Evolutionary conservation across 2,888 invertebrate genomes (phyloP).

Genomic region (Dioctria rufipes): DNA sequence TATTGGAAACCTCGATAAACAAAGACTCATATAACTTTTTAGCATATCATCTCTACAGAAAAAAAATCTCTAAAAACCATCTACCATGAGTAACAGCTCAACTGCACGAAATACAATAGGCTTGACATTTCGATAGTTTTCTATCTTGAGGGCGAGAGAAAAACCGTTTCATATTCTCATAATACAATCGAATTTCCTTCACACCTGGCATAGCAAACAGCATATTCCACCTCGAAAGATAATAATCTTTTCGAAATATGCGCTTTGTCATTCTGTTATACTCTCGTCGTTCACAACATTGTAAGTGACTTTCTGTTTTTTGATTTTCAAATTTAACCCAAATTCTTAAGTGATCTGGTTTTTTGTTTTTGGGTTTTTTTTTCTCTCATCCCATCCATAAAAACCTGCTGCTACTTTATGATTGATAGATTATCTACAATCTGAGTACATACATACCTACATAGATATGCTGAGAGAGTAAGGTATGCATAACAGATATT

Average conservation of each 20-base stretch:
- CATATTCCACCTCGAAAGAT: conserved; percentile 11
- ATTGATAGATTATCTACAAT: conserved; percentile 10
- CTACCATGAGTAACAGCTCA: not conserved
- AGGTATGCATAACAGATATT: not conserved
- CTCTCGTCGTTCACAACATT: conserved; percentile 3
- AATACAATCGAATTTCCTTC: conserved; percentile 13
- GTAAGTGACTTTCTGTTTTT: conserved; percentile 7
- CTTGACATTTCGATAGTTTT: conserved; percentile 7
- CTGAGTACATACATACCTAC: not conserved
- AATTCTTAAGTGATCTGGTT: conserved; percentile 30
- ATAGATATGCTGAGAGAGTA: no score
- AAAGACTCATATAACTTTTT: no score
- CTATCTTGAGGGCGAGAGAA: not conserved
- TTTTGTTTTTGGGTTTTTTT: not conserved
- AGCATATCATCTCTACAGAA: no score
- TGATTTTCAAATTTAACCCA: conserved; percentile 14
- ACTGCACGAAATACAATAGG: not conserved
- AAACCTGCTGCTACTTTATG: conserved; percentile 7
- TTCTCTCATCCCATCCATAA: no score
- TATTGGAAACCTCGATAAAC: not conserved
- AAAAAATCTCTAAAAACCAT: not conserved
- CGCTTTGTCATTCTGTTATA: conserved; percentile 19
- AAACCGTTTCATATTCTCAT: conserved; percentile 19
- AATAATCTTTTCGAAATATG: not conserved
- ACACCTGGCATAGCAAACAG: not conserved